phyloP scores from a whole-genome alignment of 2,888 invertebrate species.

The Hemicrepidius hirtus region DNA sequence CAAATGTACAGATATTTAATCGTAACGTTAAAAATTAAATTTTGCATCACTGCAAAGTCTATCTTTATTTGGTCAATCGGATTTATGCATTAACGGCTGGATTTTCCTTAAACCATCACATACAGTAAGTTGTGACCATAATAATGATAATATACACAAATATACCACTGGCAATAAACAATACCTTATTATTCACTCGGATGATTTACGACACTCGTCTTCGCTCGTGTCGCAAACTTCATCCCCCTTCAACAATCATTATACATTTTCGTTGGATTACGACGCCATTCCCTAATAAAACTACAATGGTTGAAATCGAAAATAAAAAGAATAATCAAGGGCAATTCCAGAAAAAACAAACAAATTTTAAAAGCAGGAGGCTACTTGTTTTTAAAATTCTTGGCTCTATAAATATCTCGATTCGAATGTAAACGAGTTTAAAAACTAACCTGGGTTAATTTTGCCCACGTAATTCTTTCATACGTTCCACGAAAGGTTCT shows the following conservation, averaged over 20 bases:
- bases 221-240: too few relatives aligned
- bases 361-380: not conserved
- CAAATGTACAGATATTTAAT: not conserved
- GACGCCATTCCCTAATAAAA: not conserved
- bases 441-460: conserved; percentile 48
- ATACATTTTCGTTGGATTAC: too few relatives aligned
- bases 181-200: too few relatives aligned
- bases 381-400: conserved; percentile 26
- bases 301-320: not conserved
- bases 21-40: not conserved
- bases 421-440: conserved; percentile 36
- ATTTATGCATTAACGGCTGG: too few relatives aligned
- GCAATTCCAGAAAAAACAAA: not conserved
- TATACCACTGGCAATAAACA: too few relatives aligned
- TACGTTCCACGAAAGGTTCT: not conserved
- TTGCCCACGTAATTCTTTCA: conserved; percentile 12
- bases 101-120: not conserved
- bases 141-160: too few relatives aligned
- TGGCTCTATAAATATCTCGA: conserved; percentile 16
- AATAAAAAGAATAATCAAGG: not conserved
- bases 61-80: not conserved
- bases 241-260: too few relatives aligned
- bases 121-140: too few relatives aligned
- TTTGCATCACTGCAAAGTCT: not conserved
- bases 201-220: too few relatives aligned